These are phyloP conservation scores for Eutolmus rufibarbis DNA, from an alignment of 2,888 invertebrate species.

Conservation along the genomic window DNA sequence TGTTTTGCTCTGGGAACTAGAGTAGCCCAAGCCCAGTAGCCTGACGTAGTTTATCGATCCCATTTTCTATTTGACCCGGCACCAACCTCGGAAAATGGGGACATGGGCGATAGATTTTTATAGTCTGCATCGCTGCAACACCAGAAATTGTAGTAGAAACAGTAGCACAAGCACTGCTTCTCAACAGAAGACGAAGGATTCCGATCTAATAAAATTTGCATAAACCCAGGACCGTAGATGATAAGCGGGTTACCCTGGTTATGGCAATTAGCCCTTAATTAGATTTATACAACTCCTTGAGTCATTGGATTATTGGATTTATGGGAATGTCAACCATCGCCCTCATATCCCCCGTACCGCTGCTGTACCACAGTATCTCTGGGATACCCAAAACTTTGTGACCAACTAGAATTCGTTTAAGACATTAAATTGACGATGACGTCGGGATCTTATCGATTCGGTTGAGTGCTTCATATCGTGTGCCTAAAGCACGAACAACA, in stretches of 20 bases:
- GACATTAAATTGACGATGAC: not conserved
- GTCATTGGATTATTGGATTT: conserved; percentile 21
- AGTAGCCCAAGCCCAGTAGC: not conserved
- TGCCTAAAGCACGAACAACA: conserved; percentile 1
- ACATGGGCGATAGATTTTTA: conserved; percentile 22
- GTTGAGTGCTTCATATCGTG: not conserved
- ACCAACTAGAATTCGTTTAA: not conserved
- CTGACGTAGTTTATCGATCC: conserved; percentile 23
- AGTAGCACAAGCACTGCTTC: not conserved
- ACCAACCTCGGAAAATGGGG: not conserved
- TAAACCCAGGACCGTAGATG: not conserved
- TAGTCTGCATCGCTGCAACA: not conserved
- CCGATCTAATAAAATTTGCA: conserved; percentile 28
- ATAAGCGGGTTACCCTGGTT: conserved; percentile 3
- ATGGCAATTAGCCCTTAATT: conserved; percentile 35
- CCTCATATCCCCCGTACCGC: not conserved
- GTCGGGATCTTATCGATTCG: not conserved
- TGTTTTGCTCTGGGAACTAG: not conserved
- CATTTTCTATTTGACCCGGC: not conserved
- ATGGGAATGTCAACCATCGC: not conserved
- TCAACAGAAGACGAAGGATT: not conserved
- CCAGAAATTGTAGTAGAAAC: not conserved
- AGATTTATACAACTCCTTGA: conserved; percentile 36
- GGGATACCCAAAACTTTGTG: not conserved
- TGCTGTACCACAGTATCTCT: not conserved